phyloP scores from a whole-genome alignment of 2,113 vertebrate species.

The Ariopsis seemanni region DNA sequence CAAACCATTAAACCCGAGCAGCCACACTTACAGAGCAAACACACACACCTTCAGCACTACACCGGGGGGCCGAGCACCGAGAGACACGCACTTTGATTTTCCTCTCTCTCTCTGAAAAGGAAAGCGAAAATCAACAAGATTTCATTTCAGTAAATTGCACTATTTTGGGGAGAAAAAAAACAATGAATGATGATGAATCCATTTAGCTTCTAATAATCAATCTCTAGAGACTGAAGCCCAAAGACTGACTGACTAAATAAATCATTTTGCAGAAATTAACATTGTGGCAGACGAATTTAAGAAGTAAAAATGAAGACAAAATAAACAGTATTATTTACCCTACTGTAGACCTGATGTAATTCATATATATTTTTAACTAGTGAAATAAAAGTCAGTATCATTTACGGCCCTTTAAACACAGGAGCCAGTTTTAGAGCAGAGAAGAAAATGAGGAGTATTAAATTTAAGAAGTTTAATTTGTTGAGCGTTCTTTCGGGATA shows the following conservation, averaged over 20 bases:
- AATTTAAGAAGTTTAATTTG: neutral
- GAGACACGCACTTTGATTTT: neutral
- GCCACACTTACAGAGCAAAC: neutral
- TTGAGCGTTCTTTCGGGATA: too few species aligned
- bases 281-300: neutral
- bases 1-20: neutral
- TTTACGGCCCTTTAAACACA: neutral
- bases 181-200: too few species aligned
- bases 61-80: too few species aligned
- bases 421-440: neutral
- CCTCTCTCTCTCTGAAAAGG: neutral
- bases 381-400: neutral
- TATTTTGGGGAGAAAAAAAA: neutral
- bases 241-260: too few species aligned
- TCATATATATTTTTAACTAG: too few species aligned
- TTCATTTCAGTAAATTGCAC: neutral
- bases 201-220: neutral
- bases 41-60: neutral
- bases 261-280: neutral
- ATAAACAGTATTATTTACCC: neutral
- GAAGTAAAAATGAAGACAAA: neutral
- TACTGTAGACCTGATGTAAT: too few species aligned
- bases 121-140: neutral
- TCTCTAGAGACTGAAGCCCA: neutral
- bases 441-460: neutral